Evolutionary conservation across 1,140 invertebrate genomes (phyloP).

Genomic region (Bombus superbus): DNA sequence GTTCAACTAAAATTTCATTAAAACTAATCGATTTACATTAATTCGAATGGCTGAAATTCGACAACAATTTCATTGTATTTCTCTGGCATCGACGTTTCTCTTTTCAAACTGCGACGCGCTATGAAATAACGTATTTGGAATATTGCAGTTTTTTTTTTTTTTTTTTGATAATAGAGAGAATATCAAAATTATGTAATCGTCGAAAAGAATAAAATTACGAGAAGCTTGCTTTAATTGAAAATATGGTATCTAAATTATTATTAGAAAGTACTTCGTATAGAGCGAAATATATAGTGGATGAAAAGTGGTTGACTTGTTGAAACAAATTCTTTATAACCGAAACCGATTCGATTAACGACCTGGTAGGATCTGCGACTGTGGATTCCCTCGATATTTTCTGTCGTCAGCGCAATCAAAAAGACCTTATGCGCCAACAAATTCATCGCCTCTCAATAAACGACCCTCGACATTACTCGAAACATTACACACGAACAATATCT

Average conservation of each 20-base stretch:
- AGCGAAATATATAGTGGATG: not conserved
- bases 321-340: not conserved
- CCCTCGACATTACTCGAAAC: constrained; percentile 7
- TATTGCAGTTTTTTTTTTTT: too few relatives aligned
- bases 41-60: too few relatives aligned
- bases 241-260: too few relatives aligned
- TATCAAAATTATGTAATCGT: too few relatives aligned
- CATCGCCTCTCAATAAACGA: not conserved
- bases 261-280: not conserved
- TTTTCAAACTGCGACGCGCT: too few relatives aligned
- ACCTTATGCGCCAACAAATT: not conserved
- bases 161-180: too few relatives aligned
- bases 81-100: too few relatives aligned
- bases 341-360: not conserved
- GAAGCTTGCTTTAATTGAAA: not conserved
- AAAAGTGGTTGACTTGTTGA: not conserved
- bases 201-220: too few relatives aligned
- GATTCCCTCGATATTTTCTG: not conserved
- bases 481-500: constrained; percentile 17
- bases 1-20: too few relatives aligned
- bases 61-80: too few relatives aligned
- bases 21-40: too few relatives aligned
- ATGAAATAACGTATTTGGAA: too few relatives aligned
- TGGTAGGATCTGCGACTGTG: not conserved
- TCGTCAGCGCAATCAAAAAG: not conserved